Evolutionary conservation across 1,140 invertebrate genomes (phyloP).

Genomic region (Psix sp.): DNA sequence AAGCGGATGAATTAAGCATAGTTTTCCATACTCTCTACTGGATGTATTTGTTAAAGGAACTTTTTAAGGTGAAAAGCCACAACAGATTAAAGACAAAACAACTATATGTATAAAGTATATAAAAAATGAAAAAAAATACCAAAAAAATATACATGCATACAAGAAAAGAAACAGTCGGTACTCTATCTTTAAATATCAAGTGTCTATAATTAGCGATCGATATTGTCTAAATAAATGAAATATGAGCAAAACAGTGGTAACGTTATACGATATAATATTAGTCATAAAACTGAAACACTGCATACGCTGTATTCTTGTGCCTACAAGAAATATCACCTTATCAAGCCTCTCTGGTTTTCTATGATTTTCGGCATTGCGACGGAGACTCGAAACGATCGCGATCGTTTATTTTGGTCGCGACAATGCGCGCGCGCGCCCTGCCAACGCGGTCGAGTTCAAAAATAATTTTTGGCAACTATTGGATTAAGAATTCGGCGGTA

Average conservation of each 20-base stretch:
- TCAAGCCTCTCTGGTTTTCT: conserved; percentile 40
- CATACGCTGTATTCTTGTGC: conserved; percentile 73
- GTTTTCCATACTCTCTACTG: conserved; percentile 72
- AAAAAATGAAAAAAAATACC: conserved; percentile 43
- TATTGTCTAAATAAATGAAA: conserved; percentile 73
- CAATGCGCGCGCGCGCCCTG: conserved; percentile 25
- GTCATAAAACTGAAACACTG: conserved; percentile 68
- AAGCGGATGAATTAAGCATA: conserved; percentile 66
- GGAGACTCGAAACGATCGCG: conserved; percentile 12
- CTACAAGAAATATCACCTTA: conserved; percentile 56
- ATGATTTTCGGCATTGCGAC: conserved; percentile 38
- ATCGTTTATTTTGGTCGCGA: conserved; percentile 46
- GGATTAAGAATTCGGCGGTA: conserved; percentile 44
- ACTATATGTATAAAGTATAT: conserved; percentile 45
- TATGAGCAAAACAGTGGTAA: conserved; percentile 70
- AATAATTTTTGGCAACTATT: conserved; percentile 55
- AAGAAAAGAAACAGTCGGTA: conserved; percentile 65
- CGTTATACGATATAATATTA: conserved; percentile 70
- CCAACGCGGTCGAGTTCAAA: conserved; percentile 39
- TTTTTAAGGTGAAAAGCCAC: conserved; percentile 56
- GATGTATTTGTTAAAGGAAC: conserved; percentile 68
- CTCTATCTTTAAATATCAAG: conserved; percentile 75
- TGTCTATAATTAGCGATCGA: conserved; percentile 75
- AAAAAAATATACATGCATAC: conserved; percentile 56
- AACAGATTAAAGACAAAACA: conserved; percentile 46